Evolutionary conservation across 2,888 invertebrate species (phyloP).

Genomic region (Cephus rjabovi): DNA sequence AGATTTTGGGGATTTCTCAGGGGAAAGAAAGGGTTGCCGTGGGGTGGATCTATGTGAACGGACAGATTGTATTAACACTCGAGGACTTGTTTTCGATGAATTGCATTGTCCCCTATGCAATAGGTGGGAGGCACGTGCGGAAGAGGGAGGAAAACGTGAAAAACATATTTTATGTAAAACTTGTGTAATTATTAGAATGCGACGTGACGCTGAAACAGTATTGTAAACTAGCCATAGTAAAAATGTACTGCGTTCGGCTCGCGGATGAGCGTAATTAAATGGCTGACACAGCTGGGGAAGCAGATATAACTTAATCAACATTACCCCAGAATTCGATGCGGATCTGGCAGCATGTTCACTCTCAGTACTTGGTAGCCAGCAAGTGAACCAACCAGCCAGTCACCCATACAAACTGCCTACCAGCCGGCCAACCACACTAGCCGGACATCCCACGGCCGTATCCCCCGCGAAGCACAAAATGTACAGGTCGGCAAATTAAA

Average conservation of each 20-base stretch:
- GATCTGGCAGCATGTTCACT: slow-evolving; percentile 4
- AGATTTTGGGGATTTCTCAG: neutral
- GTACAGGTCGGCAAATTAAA: slow-evolving; percentile 32
- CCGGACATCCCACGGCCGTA: neutral
- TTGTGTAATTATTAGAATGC: too few relatives aligned
- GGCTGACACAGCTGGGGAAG: slow-evolving; percentile 35
- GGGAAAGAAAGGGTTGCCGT: neutral
- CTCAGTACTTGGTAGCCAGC: too few relatives aligned
- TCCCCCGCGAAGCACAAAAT: neutral
- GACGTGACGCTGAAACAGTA: too few relatives aligned
- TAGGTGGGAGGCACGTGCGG: too few relatives aligned
- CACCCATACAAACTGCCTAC: too few relatives aligned
- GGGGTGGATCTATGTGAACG: neutral
- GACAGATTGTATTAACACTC: neutral
- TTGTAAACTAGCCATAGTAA: too few relatives aligned
- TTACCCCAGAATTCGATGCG: slow-evolving; percentile 39
- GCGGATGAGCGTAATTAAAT: slow-evolving; percentile 28
- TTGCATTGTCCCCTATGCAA: neutral
- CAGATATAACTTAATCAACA: slow-evolving; percentile 46
- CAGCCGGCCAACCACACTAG: neutral
- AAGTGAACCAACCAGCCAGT: too few relatives aligned
- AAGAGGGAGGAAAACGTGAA: too few relatives aligned
- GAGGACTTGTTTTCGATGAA: neutral
- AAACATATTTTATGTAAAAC: too few relatives aligned
- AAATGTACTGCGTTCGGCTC: too few relatives aligned